These are phyloP conservation scores for Danio rerio DNA, from an alignment of 2,113 vertebrate species.

Conservation along the genomic window DNA sequence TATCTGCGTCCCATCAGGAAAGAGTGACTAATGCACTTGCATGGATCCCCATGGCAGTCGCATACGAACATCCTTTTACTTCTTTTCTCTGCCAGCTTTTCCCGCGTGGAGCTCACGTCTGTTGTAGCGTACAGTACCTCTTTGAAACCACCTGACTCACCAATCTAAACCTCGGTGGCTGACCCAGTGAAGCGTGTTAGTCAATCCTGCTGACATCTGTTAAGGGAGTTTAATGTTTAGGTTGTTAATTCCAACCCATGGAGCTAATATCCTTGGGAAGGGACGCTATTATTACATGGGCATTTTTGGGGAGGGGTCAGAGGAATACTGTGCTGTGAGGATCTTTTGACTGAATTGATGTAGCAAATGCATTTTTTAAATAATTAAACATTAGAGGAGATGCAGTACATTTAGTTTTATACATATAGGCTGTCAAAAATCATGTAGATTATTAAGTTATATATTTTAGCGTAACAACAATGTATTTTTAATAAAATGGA, in stretches of 20 bases:
- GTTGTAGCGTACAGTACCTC: background rate
- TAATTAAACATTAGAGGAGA: background rate
- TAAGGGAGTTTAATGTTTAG: constrained; percentile 44
- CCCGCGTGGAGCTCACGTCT: background rate
- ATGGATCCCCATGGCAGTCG: background rate
- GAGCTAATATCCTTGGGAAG: constrained; percentile 12
- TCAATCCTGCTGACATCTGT: constrained; percentile 52
- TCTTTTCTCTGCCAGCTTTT: background rate
- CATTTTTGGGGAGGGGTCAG: background rate
- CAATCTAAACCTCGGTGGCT: constrained; percentile 26
- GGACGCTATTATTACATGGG: background rate
- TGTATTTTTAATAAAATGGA: too few relatives aligned
- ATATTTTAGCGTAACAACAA: background rate
- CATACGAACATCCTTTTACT: background rate
- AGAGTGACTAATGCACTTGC: constrained; percentile 17
- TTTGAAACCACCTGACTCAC: constrained; percentile 30
- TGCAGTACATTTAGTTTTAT: background rate
- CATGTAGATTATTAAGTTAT: background rate
- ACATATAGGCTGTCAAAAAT: background rate
- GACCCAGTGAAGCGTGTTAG: constrained; percentile 45
- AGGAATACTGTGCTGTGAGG: too few relatives aligned
- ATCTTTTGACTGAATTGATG: background rate
- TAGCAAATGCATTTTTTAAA: background rate
- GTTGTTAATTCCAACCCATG: constrained; percentile 45
- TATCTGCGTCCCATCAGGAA: background rate